A percentile compares a stretch with the other conserved stretches of the same genome.
Conservation (phyloP, 2,888 invertebrate genomes). For the Anarsia innoxiella region DNA sequence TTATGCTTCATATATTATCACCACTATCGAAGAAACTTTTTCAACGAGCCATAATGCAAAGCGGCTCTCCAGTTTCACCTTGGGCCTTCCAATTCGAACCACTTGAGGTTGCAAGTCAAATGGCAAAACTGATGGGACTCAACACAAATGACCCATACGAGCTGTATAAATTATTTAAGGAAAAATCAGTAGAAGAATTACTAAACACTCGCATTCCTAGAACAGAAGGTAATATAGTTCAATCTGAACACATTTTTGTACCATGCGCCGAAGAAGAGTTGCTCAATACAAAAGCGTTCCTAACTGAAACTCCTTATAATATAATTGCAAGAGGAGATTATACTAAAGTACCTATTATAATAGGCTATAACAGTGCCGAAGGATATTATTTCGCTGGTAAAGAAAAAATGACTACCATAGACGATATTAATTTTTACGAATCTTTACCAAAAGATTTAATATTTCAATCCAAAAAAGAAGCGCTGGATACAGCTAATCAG, state of each 20-base stretch:
- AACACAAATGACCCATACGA: constrained; percentile 38
- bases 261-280: constrained; percentile 46
- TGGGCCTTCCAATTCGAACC: constrained; percentile 53
- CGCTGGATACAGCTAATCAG: neutral
- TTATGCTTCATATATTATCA: constrained; percentile 45
- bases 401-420: constrained; percentile 37
- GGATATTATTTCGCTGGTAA: constrained; percentile 38
- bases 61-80: constrained; percentile 46
- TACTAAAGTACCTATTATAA: constrained; percentile 50
- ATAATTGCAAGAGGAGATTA: constrained; percentile 37
- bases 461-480: neutral
- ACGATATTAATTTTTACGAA: neutral
- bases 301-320: constrained; percentile 44
- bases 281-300: constrained; percentile 48
- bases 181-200: constrained; percentile 40
- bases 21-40: constrained; percentile 54
- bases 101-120: constrained; percentile 38
- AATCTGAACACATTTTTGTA: constrained; percentile 41
- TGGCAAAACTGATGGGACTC: constrained; percentile 44
- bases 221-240: constrained; percentile 31
- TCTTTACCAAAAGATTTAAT: neutral
- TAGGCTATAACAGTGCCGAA: constrained; percentile 45
- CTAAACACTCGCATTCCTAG: constrained; percentile 45
- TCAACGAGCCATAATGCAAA: constrained; percentile 55
- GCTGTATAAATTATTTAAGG: constrained; percentile 42